Evolutionary conservation across 2,113 vertebrate species (phyloP), one percentile per base, ranked within the genome.

Genomic region (Ictalurus punctatus): DNA sequence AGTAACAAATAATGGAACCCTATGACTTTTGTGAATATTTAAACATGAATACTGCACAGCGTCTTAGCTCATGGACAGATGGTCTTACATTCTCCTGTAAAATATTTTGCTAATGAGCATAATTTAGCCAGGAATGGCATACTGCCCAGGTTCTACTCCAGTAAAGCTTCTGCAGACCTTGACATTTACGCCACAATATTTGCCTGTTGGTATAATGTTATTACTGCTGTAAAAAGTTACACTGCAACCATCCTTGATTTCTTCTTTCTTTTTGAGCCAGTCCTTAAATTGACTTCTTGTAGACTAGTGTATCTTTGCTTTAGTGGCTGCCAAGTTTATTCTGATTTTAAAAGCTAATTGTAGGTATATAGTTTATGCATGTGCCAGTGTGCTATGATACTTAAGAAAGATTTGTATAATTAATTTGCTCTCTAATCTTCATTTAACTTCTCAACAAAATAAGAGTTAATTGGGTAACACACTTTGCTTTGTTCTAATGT

Each of bases 401-500:
- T n/a, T 54, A 21, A 86, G 54, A 90, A 65, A 83, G 19, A 52
- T 81, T 61, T 59, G 73, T 73, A 25, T 80, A 54, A 71, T 86
- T 37, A 23, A 67, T 27, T 27, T 67, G 14, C 40, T 76, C 76
- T 88, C 48, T 87, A 82, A 85, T 87, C 86, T 87, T 48, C 56
- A 81, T 88, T 85, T 86, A 88, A 90, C 63, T 61, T 73, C 67
- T 82, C 67, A 78, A 80, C 69, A 37, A 63, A 86, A 48, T 85
- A 83, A 54, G 54, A 85, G 86, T 71, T 48, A 85, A 79, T 88
- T 79, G 83, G 65, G 67, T 74, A 44, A 83, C 83, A 79, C 87
- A 65, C 83, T 82, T 79, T 81, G 44, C 87, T 83, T 88, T 88
- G 78, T 90, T 88, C 56, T 85, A 83, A 67, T 34, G 34, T 88